Evolutionary conservation across 2,888 invertebrate genomes (phyloP).

Genomic region (Drosophila paranaensis): DNA sequence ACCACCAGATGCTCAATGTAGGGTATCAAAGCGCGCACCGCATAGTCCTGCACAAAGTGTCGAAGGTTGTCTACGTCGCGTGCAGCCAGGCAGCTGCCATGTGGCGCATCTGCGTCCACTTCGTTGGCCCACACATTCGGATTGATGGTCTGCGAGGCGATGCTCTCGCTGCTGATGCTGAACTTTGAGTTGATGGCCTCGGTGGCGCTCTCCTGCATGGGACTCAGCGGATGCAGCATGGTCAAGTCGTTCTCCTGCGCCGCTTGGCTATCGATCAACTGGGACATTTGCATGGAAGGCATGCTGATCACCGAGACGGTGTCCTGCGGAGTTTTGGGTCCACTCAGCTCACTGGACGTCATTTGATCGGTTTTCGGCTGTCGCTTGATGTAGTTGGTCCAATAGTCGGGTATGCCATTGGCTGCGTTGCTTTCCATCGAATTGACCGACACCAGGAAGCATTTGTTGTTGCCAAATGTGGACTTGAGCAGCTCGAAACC

Average conservation of each 20-base stretch:
- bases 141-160: slow-evolving; percentile 85
- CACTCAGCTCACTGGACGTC: slow-evolving; percentile 85
- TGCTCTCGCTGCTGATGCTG: slow-evolving; percentile 87
- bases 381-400: slow-evolving; percentile 91
- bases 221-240: slow-evolving; percentile 91
- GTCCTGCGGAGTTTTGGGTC: slow-evolving; percentile 87
- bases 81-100: slow-evolving; percentile 91
- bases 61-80: slow-evolving; percentile 94
- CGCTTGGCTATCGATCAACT: slow-evolving; percentile 58
- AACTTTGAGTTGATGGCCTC: slow-evolving; percentile 86
- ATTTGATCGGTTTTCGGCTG: slow-evolving; percentile 85
- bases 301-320: slow-evolving; percentile 85
- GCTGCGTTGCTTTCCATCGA: slow-evolving; percentile 88
- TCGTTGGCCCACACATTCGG: slow-evolving; percentile 87
- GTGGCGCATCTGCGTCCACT: slow-evolving; percentile 86
- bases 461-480: slow-evolving; percentile 93
- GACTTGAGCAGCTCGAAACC: slow-evolving; percentile 94
- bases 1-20: slow-evolving; percentile 96
- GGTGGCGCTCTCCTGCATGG: slow-evolving; percentile 88
- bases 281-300: slow-evolving; percentile 82
- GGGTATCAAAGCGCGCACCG: slow-evolving; percentile 93
- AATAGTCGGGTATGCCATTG: slow-evolving; percentile 91
- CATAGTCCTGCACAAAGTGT: slow-evolving; percentile 94
- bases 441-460: slow-evolving; percentile 96
- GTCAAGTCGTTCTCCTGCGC: slow-evolving; percentile 79